phyloP scores from a whole-genome alignment of 2,113 vertebrate genomes.

The Indicator indicator region DNA sequence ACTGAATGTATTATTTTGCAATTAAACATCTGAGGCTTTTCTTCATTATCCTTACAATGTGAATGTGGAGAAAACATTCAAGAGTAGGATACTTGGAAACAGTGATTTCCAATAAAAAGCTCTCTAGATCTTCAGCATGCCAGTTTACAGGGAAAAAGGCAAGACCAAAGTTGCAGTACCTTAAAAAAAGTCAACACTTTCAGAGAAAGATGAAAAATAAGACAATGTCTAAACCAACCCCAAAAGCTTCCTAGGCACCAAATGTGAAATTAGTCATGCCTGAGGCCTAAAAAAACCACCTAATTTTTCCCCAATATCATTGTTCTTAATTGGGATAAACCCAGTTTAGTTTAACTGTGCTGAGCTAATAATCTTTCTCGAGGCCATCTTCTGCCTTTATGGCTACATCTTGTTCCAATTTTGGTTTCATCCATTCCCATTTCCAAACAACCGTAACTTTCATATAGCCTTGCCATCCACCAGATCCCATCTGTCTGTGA shows the following conservation, averaged over 20 bases:
- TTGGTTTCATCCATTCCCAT: conserved; percentile 49
- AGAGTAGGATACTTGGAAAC: not conserved
- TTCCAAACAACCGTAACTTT: conserved; percentile 24
- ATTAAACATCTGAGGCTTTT: not conserved
- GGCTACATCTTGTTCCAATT: conserved; percentile 64
- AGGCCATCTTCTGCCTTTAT: conserved; percentile 14
- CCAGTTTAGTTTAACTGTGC: not conserved
- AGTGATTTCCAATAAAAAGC: not conserved
- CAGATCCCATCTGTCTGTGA: conserved; percentile 53
- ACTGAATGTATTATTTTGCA: not conserved
- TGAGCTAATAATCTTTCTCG: conserved; percentile 31
- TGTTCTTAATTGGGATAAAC: not conserved
- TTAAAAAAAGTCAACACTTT: not conserved
- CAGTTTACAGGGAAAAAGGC: not conserved
- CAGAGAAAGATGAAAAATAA: not conserved
- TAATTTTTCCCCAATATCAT: not conserved
- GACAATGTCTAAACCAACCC: not conserved
- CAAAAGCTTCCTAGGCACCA: not conserved
- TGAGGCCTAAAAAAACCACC: not conserved
- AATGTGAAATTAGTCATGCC: not conserved
- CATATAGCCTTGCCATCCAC: conserved; percentile 21
- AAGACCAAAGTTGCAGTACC: not conserved
- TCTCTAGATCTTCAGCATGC: not conserved
- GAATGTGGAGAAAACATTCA: not conserved
- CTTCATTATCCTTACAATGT: not conserved